These are phyloP conservation scores for Elaphurus davidianus DNA, from an alignment of 2,113 vertebrate species.

Conservation along the genomic window DNA sequence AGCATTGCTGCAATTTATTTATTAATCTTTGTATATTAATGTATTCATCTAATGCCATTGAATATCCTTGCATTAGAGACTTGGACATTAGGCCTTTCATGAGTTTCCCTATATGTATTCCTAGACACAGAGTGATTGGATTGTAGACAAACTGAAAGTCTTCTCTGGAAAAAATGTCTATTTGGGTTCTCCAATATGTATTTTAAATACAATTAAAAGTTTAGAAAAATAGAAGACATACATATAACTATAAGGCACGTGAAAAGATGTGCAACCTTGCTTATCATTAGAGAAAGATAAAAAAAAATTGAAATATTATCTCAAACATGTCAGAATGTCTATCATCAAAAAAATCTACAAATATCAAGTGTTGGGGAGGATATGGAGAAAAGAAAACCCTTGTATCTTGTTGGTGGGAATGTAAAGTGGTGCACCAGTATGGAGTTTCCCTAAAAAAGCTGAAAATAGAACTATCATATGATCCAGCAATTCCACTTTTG, in stretches of 20 bases:
- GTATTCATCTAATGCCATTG: neutral
- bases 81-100: neutral
- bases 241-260: neutral
- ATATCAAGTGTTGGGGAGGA: neutral
- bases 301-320: neutral
- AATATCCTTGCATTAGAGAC: neutral
- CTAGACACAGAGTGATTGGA: neutral
- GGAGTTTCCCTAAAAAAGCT: neutral
- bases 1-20: neutral
- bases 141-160: neutral
- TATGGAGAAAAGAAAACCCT: neutral
- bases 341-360: neutral
- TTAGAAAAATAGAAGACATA: neutral
- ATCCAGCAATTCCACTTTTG: neutral
- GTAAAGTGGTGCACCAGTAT: neutral
- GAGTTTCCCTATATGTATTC: neutral
- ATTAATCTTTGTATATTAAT: neutral
- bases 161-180: neutral
- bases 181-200: neutral
- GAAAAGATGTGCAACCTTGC: neutral
- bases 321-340: neutral
- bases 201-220: neutral
- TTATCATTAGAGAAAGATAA: neutral
- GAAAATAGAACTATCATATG: neutral
- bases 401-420: neutral